Base-by-base conservation (phyloP, 2,113 vertebrate species). In the Python bivittatus region DNA sequence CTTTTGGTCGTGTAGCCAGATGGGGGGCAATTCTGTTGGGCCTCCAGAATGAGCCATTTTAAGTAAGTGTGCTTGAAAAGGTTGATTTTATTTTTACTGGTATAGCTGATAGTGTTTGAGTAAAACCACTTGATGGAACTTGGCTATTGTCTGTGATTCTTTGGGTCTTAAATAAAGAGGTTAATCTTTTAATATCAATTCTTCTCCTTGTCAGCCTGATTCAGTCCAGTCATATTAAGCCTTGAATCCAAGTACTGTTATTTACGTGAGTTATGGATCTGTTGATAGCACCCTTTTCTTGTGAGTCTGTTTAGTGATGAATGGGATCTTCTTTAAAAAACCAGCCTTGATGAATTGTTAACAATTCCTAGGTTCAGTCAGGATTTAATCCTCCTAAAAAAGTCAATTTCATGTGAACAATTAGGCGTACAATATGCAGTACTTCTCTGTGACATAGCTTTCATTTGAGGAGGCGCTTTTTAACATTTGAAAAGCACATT, bases 51-150 rank as follows among this genome's bases (percentile, higher is more conserved):
- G 17, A 84, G 13, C 52, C 4, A n/a, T 4, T 85, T 85, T 44
- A 48, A 48, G 44, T 86, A 56, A 56, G 22, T 38, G 22, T 83
- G 42, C 7, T 7, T 83, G 25, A 54, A 38, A 56, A 57, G 38
- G 33, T 29, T 44, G 25, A 93, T 88, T 86, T 79, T 44, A 89
- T 0, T 33, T 94, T 88, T 93, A 42, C 25, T 85, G 95, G 68
- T 88, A 91, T 96, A 52, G 93, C 88, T 93, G 83, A 89, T 92
- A 0, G n/a, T 90, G 48, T 84, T 94, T 88, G 91, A 91, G 84
- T 0, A 72, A n/a, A 13, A 44, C 58, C 54, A 60, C 8, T 83
- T 58, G 42, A 57, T 38, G 56, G 29, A 91, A 86, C 4, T 68
- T 23, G 15, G 5, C 15, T 91, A 5, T 53, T 10, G 15, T 48